These are phyloP conservation scores for Drosophila elegans DNA, from an alignment of 1,140 invertebrate species.

Conservation along the genomic window DNA sequence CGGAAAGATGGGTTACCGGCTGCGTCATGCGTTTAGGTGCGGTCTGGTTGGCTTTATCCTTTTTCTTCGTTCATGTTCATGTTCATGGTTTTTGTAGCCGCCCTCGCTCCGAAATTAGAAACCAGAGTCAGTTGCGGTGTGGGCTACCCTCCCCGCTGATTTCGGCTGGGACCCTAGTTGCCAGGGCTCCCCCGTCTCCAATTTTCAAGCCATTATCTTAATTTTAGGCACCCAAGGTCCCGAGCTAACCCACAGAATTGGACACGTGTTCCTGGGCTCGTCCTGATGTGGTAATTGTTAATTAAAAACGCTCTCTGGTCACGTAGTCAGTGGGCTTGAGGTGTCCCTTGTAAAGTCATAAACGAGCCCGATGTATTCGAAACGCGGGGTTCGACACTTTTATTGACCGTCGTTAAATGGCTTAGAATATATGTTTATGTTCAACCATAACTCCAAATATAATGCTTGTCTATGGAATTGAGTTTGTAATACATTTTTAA, in stretches of 20 bases:
- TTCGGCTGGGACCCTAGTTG: constrained; percentile 3
- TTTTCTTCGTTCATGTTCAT: constrained; percentile 11
- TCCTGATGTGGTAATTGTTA: constrained; percentile 67
- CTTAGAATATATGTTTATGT: constrained; percentile 58
- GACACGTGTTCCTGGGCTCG: constrained; percentile 49
- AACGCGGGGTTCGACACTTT: constrained; percentile 25
- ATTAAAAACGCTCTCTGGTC: constrained; percentile 66
- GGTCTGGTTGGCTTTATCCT: constrained; percentile 18
- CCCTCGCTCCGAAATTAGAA: constrained; percentile 5
- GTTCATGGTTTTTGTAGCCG: constrained; percentile 11
- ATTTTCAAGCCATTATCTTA: constrained; percentile 70
- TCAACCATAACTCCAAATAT: constrained; percentile 41
- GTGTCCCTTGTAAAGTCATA: constrained; percentile 28
- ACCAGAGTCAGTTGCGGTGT: background rate
- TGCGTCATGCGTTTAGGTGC: constrained; percentile 48
- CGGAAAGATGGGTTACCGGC: constrained; percentile 27
- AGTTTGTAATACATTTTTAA: constrained; percentile 66
- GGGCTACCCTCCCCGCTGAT: constrained; percentile 14
- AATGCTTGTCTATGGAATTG: constrained; percentile 39
- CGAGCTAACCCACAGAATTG: constrained; percentile 10
- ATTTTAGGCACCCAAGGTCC: constrained; percentile 49
- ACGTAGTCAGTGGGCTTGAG: constrained; percentile 45
- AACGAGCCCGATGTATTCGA: constrained; percentile 26
- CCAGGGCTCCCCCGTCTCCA: constrained; percentile 32
- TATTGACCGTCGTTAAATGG: constrained; percentile 57